Evolutionary conservation across 1,140 invertebrate genomes (phyloP).

Genomic region (Tenebrio molitor): DNA sequence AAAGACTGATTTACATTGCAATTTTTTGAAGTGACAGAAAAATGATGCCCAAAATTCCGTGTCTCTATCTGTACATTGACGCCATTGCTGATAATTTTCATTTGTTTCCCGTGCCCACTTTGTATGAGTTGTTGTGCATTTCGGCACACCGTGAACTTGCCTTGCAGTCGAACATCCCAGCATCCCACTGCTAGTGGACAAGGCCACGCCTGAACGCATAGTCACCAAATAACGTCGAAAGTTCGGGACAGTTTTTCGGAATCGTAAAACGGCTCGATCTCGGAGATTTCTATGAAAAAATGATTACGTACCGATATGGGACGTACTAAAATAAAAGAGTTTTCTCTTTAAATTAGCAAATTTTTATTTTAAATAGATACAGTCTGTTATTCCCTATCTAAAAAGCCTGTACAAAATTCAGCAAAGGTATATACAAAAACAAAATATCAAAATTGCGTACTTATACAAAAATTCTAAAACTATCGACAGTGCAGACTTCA

Average conservation of each 20-base stretch:
- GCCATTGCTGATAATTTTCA: not conserved
- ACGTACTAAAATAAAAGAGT: not conserved
- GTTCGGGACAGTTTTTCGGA: not conserved
- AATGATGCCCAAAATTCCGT: too few species aligned
- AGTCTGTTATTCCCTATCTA: conserved; percentile 57
- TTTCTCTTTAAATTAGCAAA: conserved; percentile 56
- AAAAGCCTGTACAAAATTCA: conserved; percentile 57
- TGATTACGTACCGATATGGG: not conserved
- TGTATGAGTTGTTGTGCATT: not conserved
- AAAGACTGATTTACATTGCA: too few species aligned
- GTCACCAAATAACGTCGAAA: not conserved
- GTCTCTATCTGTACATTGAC: too few species aligned
- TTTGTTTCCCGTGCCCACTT: not conserved
- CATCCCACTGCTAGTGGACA: too few species aligned
- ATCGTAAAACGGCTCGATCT: not conserved
- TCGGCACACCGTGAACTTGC: not conserved
- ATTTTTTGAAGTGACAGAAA: too few species aligned
- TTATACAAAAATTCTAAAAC: conserved; percentile 46
- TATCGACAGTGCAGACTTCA: conserved; percentile 45
- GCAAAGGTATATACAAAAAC: conserved; percentile 54
- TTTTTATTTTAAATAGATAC: conserved; percentile 58
- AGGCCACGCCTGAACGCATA: too few species aligned
- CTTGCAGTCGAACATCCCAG: too few species aligned
- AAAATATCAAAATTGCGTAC: conserved; percentile 55
- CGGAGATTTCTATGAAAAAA: not conserved